These are phyloP conservation scores for Caenorhabditis latens DNA, from an alignment of 1,140 invertebrate genomes.

Conservation along the genomic window DNA sequence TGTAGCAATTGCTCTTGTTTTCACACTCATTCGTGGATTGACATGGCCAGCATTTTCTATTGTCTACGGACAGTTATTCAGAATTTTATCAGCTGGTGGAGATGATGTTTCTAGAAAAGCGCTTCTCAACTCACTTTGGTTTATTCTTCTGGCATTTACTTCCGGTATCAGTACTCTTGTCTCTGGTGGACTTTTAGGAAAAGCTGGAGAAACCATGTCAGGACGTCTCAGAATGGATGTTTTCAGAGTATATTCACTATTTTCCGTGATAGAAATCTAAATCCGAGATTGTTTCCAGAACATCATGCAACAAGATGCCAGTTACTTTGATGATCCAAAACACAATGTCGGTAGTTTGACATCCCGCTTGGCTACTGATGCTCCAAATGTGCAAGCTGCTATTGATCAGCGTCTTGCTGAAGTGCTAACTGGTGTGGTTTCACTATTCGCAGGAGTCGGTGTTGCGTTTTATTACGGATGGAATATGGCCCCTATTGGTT, in stretches of 20 bases:
- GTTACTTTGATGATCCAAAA: conserved; percentile 80
- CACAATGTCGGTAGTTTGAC: conserved; percentile 79
- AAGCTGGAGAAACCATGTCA: conserved; percentile 70
- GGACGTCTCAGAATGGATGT: conserved; percentile 62
- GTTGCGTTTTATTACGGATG: conserved; percentile 79
- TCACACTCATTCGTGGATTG: conserved; percentile 70
- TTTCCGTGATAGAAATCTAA: too few species aligned
- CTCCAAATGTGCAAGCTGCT: conserved; percentile 80
- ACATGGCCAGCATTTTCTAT: conserved; percentile 76
- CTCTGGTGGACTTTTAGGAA: conserved; percentile 71
- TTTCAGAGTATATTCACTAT: neutral
- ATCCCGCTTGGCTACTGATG: conserved; percentile 80
- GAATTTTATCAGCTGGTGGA: conserved; percentile 54
- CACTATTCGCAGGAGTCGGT: conserved; percentile 78
- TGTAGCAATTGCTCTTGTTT: conserved; percentile 62
- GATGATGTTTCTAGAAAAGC: conserved; percentile 44
- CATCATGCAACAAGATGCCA: conserved; percentile 80
- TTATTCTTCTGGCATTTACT: conserved; percentile 66
- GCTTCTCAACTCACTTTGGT: conserved; percentile 63
- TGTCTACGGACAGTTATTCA: conserved; percentile 74
- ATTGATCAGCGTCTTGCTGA: conserved; percentile 79
- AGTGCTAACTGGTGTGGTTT: conserved; percentile 79
- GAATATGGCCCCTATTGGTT: conserved; percentile 77
- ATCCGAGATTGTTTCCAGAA: conserved; percentile 69
- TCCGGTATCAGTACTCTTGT: conserved; percentile 67